Conservation (phyloP, 2,113 vertebrate genomes). For the Indri indri region DNA sequence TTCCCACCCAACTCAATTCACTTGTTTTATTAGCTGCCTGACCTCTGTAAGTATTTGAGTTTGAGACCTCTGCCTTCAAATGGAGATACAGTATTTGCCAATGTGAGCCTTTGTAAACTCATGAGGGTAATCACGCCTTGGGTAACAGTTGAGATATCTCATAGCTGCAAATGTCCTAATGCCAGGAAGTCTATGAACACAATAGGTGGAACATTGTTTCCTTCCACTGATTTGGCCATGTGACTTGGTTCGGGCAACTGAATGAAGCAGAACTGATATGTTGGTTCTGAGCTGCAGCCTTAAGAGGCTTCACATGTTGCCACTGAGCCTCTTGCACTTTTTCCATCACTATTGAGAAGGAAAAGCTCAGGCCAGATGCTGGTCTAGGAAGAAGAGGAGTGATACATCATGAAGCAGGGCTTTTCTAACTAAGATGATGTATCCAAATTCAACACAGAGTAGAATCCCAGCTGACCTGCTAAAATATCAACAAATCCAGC, state of each 20-base stretch:
- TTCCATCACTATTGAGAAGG: not conserved
- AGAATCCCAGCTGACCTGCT: not conserved
- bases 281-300: not conserved
- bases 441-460: not conserved
- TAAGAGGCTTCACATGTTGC: not conserved
- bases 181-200: not conserved
- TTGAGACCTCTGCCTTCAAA: not conserved
- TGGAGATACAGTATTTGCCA: not conserved
- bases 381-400: not conserved
- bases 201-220: not conserved
- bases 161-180: not conserved
- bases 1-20: not conserved
- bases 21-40: not conserved
- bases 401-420: not conserved
- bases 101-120: not conserved
- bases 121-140: not conserved
- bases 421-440: too few species aligned
- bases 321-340: not conserved
- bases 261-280: not conserved
- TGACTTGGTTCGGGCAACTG: not conserved
- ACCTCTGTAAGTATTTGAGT: not conserved
- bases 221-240: not conserved
- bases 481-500: not conserved
- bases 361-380: not conserved
- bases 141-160: not conserved